Base-by-base conservation (phyloP, 2,797 vertebrate genomes). In the Geotrypetes seraphini region DNA sequence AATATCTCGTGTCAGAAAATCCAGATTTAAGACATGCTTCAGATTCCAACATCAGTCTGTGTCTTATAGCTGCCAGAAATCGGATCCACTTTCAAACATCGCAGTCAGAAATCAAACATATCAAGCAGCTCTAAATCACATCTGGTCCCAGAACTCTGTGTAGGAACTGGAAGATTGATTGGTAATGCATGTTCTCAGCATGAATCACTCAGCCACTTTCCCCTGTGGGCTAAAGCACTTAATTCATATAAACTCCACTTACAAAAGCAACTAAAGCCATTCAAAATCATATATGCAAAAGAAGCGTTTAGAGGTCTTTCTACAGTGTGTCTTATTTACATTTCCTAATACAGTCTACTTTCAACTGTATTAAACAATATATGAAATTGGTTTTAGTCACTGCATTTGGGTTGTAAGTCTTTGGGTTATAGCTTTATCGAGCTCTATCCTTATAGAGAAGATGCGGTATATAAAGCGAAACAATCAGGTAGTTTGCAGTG, bases 61-160 rank as follows among this genome's bases (percentile, higher is more conserved):
- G 48, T 39, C 39, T 25, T 40, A 40, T 38, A 39, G 39, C 6
- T 25, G 10, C 46, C 28, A 41, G 13, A 40, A 49, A 24, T 41
- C 12, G 27, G 45, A 31, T 12, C 24, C n/a, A n/a, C n/a, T n/a
- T n/a, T n/a, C n/a, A n/a, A 16, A 23, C 9, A 16, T 27, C 36
- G 10, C 11, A 53, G 43, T 47, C 4, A 7, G 29, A 32, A 36
- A 18, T 36, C 22, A 44, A 53, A 33, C 32, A 10, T 15, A 29
- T 52, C 36, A 53, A 12, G 33, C 54, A 36, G 32, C 15, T 29
- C 36, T 43, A 58, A 20, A 68, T 12, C 30, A 45, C 43, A 61
- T 50, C 53, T 66, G 36, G 20, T 33, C 63, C 22, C 16, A 10
- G 53, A 39, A 34, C 31, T 57, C 36, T 33, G 23, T 50, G 26